Evolutionary conservation across 2,113 vertebrate species (phyloP).

Genomic region (Octodon degus): DNA sequence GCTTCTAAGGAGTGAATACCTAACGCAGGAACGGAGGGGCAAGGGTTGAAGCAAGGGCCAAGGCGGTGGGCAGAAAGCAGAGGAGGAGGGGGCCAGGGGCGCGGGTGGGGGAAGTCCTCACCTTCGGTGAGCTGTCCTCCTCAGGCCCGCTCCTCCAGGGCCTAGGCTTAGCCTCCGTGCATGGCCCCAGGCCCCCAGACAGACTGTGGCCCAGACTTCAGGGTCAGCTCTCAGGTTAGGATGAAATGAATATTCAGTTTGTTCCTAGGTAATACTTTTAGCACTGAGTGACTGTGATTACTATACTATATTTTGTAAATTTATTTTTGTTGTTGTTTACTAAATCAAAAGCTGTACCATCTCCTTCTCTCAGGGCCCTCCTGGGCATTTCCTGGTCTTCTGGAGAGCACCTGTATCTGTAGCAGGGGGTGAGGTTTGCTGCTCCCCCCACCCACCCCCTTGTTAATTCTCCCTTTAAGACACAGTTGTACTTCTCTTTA

Average conservation of each 20-base stretch:
- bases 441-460: background rate
- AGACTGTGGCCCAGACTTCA: background rate
- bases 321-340: background rate
- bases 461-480: background rate
- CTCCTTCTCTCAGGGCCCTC: background rate
- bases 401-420: background rate
- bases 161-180: background rate
- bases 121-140: background rate
- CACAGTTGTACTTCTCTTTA: background rate
- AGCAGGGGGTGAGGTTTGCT: no score
- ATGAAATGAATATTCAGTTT: slow-evolving; percentile 46
- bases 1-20: background rate
- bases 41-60: no score
- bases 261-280: background rate
- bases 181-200: background rate
- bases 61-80: no score
- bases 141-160: background rate
- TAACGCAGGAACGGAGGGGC: no score
- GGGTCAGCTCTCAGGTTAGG: background rate
- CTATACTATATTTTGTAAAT: background rate
- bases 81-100: background rate
- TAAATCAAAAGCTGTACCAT: background rate
- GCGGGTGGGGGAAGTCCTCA: background rate
- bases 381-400: background rate
- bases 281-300: background rate